A percentile compares a stretch with the other conserved stretches of the same genome.
Evolutionary conservation across 2,797 vertebrate species (phyloP).

Genomic region (Psittacula derbiana): DNA sequence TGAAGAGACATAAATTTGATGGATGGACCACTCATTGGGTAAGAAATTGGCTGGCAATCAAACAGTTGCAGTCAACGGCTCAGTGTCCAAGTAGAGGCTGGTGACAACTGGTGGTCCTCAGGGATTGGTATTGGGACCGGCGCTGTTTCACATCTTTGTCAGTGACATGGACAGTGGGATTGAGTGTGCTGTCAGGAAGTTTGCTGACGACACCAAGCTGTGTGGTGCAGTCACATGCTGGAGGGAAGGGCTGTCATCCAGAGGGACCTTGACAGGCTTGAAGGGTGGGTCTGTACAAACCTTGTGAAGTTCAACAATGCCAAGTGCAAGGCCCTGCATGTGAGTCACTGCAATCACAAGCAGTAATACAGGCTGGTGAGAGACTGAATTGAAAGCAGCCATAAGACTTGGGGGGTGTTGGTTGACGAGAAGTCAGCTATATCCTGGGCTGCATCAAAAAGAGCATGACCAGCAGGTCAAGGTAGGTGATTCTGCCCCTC

Average conservation of each 20-base stretch:
- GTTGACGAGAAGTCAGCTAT: not conserved
- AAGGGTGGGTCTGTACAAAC: not conserved
- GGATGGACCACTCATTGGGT: not conserved
- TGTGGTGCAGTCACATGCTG: not conserved
- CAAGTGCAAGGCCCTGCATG: not conserved
- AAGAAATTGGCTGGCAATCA: not conserved
- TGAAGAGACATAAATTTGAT: not conserved
- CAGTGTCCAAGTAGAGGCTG: not conserved
- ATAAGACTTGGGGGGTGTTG: not conserved
- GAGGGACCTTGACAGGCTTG: not conserved
- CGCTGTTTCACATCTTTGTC: not conserved
- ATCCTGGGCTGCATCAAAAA: not conserved
- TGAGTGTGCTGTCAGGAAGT: not conserved
- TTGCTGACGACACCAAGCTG: not conserved
- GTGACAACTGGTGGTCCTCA: not conserved
- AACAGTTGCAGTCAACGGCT: not conserved
- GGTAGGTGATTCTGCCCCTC: not conserved
- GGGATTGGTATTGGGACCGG: not conserved
- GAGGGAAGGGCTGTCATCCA: not conserved
- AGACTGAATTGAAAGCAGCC: not conserved
- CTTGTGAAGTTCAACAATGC: not conserved
- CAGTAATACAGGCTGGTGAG: not conserved
- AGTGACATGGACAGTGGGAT: not conserved
- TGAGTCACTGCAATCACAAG: not conserved
- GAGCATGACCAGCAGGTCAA: not conserved